Base-by-base conservation (phyloP, 1,140 invertebrate species). In the Bradysia coprophila region DNA sequence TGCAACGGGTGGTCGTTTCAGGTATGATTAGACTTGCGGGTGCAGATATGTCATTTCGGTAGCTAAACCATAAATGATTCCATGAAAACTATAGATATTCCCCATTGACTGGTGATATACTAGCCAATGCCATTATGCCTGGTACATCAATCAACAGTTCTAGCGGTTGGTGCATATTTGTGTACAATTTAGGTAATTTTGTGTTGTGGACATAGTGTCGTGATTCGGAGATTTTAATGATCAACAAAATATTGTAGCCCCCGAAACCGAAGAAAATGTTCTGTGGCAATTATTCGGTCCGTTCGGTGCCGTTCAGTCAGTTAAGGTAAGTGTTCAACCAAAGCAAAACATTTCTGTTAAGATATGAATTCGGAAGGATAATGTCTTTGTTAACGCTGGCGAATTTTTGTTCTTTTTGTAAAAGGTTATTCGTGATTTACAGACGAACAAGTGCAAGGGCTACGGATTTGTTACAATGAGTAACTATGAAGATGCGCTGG, bases 391-490 rank as follows among this genome's bases (percentile, higher is more conserved):
- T 42, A 20, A 22, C 2, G 20, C 4, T 15, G 22, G 6, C n/a
- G 9, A 20, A 21, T 13, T 13, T 40, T 20, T 21, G 5, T 15
- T 9, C 8, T 21, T 11, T 40, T 21, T 9, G 19, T 13, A 20
- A 15, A 20, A 61, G 58, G 58, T 94, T 40, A 95, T 98, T 55
- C 79, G 93, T 46, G 94, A 98, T 67, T 74, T 92, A 54, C 87
- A 95, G 64, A 95, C 93, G 46, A 93, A 95, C 69, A 98, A 98
- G 67, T 98, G 95, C 75, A 98, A 97, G 68, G 95, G 95, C 51
- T 98, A 96, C 63, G 95, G 92, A n/a, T 97, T 98, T 65, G 93
- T 99, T 44, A 97, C 92, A 42, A 98, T 98, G 95, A 96, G 91
- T 53, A 96, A 97, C 65, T 98, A 98, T 67, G 93, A 98, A 62